Evolutionary conservation across 2,888 invertebrate species (phyloP).

Genomic region (Drosophila putrida): DNA sequence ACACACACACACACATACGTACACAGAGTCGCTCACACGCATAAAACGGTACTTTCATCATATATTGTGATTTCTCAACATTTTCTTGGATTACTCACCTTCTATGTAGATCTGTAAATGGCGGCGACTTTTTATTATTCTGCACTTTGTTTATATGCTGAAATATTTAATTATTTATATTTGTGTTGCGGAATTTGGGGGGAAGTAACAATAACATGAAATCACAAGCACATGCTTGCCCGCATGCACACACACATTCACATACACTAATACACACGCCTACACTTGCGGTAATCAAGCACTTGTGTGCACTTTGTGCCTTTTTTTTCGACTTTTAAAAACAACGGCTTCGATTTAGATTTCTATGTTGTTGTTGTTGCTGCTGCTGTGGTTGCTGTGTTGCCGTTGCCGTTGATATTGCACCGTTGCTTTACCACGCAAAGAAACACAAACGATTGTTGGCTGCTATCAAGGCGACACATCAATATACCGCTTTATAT

Average conservation of each 20-base stretch:
- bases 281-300: slow-evolving; percentile 48
- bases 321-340: slow-evolving; percentile 37
- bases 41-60: slow-evolving; percentile 56
- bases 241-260: slow-evolving; percentile 29
- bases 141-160: slow-evolving; percentile 35
- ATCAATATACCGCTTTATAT: slow-evolving; percentile 23
- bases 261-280: slow-evolving; percentile 30
- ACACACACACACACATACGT: slow-evolving; percentile 25
- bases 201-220: slow-evolving; percentile 58
- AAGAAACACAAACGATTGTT: slow-evolving; percentile 40
- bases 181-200: slow-evolving; percentile 51
- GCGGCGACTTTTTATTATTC: slow-evolving; percentile 22
- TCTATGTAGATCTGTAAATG: slow-evolving; percentile 46
- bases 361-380: slow-evolving; percentile 31
- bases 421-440: slow-evolving; percentile 34
- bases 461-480: slow-evolving; percentile 16
- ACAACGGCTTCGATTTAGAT: slow-evolving; percentile 47
- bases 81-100: slow-evolving; percentile 58
- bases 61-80: slow-evolving; percentile 49
- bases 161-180: slow-evolving; percentile 34
- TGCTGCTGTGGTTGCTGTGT: slow-evolving; percentile 26
- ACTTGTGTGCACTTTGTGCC: slow-evolving; percentile 54
- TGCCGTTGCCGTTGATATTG: slow-evolving; percentile 26
- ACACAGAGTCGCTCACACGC: slow-evolving; percentile 9
- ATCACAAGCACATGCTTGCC: slow-evolving; percentile 62